Conservation (phyloP, 2,113 vertebrate species). For the Lucifuga dentata region DNA sequence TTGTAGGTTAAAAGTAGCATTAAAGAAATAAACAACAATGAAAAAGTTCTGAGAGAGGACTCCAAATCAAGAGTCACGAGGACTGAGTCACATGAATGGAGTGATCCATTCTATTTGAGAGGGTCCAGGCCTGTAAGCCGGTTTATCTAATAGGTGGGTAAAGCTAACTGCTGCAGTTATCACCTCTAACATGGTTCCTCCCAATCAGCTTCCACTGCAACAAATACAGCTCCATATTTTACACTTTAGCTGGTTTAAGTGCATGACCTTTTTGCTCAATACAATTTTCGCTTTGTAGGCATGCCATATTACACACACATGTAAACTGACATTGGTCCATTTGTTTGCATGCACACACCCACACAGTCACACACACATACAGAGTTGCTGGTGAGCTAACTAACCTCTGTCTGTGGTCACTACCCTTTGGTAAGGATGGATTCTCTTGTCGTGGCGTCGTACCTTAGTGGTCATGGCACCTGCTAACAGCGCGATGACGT, state of each 20-base stretch:
- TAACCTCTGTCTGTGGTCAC: slow-evolving; percentile 99
- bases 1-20: slow-evolving; percentile 66
- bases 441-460: slow-evolving; percentile 99
- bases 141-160: slow-evolving; percentile 60
- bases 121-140: slow-evolving; percentile 52
- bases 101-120: slow-evolving; percentile 70
- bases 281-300: slow-evolving; percentile 51
- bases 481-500: slow-evolving; percentile 97
- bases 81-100: slow-evolving; percentile 78
- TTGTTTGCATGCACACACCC: slow-evolving; percentile 64
- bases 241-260: slow-evolving; percentile 40
- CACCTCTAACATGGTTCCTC: slow-evolving; percentile 63
- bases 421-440: slow-evolving; percentile 99
- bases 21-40: slow-evolving; percentile 58
- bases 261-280: slow-evolving; percentile 47
- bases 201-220: slow-evolving; percentile 59
- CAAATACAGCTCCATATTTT: slow-evolving; percentile 71
- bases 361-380: slow-evolving; percentile 63
- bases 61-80: slow-evolving; percentile 74
- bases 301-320: slow-evolving; percentile 68
- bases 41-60: slow-evolving; percentile 49
- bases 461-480: slow-evolving; percentile 99
- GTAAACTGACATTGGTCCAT: slow-evolving; percentile 78
- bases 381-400: slow-evolving; percentile 92
- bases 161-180: slow-evolving; percentile 57